Conservation (phyloP, 2,888 invertebrate species). For the Habroteleia sp. region DNA sequence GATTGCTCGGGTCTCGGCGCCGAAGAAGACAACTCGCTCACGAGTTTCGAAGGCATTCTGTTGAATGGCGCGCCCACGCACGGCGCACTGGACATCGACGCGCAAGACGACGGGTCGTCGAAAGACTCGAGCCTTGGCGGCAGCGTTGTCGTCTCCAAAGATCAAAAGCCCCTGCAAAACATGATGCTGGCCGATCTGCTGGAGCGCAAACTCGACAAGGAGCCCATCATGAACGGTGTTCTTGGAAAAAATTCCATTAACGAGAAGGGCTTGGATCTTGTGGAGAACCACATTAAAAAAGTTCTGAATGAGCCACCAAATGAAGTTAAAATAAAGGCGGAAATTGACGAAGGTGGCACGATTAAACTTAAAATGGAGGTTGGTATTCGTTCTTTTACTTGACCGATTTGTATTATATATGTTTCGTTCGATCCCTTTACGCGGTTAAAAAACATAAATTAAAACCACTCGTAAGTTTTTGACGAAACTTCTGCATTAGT, state of each 20-base stretch:
- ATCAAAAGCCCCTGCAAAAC: conserved; percentile 83
- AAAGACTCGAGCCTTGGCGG: conserved; percentile 80
- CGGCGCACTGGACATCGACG: conserved; percentile 81
- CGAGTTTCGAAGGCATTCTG: conserved; percentile 85
- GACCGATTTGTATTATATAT: too few relatives aligned
- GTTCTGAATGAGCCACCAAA: conserved; percentile 78
- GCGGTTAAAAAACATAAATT: too few relatives aligned
- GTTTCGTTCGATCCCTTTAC: too few relatives aligned
- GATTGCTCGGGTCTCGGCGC: conserved; percentile 82
- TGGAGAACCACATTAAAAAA: conserved; percentile 84
- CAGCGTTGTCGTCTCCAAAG: conserved; percentile 76
- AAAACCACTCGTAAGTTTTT: too few relatives aligned
- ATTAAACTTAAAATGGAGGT: conserved; percentile 73
- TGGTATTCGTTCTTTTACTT: too few relatives aligned
- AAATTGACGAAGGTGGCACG: conserved; percentile 51
- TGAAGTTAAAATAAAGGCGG: conserved; percentile 65
- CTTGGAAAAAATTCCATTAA: conserved; percentile 83
- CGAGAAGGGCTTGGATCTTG: conserved; percentile 84
- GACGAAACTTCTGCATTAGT: too few relatives aligned
- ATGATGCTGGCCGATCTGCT: conserved; percentile 90
- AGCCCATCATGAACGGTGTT: conserved; percentile 84
- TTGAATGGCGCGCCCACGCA: conserved; percentile 83
- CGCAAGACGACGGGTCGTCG: conserved; percentile 83
- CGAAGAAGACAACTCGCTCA: conserved; percentile 84
- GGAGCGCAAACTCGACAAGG: conserved; percentile 88